Conservation (phyloP, 1,140 invertebrate species). For the Panulirus ornatus region DNA sequence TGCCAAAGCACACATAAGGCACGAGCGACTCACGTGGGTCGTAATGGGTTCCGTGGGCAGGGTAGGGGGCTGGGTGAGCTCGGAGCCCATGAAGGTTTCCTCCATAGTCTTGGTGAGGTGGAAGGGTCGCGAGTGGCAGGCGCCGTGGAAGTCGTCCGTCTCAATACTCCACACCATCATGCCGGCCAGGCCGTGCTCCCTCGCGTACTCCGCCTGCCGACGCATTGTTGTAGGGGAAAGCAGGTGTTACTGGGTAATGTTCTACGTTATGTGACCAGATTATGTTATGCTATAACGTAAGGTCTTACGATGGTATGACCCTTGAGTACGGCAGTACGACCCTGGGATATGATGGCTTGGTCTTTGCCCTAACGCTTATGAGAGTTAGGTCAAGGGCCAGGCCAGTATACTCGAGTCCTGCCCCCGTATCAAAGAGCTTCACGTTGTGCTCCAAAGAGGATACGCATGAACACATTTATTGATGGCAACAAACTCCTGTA, state of each 20-base stretch:
- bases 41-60: neutral
- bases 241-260: neutral
- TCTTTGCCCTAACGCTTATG: neutral
- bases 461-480: too few species aligned
- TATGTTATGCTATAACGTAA: neutral
- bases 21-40: conserved; percentile 26
- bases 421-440: too few species aligned
- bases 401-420: too few species aligned
- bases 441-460: too few species aligned
- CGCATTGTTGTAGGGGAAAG: neutral
- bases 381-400: neutral
- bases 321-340: too few species aligned
- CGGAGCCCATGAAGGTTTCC: conserved; percentile 1
- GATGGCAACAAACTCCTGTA: too few species aligned
- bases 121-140: conserved; percentile 78
- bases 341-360: too few species aligned
- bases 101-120: conserved; percentile 54
- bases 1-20: too few species aligned
- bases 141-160: conserved; percentile 84
- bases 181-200: conserved; percentile 81
- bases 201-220: conserved; percentile 80
- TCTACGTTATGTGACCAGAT: neutral
- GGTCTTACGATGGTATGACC: neutral
- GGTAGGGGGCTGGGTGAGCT: conserved; percentile 3
- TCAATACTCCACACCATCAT: conserved; percentile 87